Conservation (phyloP, 1,140 invertebrate species). For the Penaeus chinensis region DNA sequence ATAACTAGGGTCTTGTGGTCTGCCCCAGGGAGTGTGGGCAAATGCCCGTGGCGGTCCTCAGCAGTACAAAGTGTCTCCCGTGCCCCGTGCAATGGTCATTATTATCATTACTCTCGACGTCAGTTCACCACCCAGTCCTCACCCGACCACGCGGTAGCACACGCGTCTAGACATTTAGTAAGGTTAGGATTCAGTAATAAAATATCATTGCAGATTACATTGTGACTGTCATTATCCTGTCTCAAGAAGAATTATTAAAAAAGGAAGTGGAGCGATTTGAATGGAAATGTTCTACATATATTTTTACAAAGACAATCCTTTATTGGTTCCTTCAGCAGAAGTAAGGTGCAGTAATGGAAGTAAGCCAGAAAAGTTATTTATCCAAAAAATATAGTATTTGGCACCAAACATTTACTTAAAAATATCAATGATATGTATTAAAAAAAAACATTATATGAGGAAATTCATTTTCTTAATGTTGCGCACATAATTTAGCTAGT, state of each 20-base stretch:
- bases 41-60: constrained; percentile 57
- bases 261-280: background rate
- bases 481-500: too few relatives aligned
- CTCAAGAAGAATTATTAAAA: background rate
- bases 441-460: too few relatives aligned
- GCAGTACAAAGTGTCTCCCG: constrained; percentile 61
- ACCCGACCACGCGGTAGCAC: constrained; percentile 61
- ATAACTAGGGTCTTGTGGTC: constrained; percentile 38
- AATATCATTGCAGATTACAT: constrained; percentile 56
- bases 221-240: constrained; percentile 20
- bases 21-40: constrained; percentile 28
- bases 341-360: too few relatives aligned
- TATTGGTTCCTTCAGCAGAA: too few relatives aligned
- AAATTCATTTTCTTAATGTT: too few relatives aligned
- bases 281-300: background rate
- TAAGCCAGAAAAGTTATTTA: too few relatives aligned
- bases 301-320: too few relatives aligned
- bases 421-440: too few relatives aligned
- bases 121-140: constrained; percentile 58
- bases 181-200: constrained; percentile 61
- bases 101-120: constrained; percentile 57
- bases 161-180: constrained; percentile 60
- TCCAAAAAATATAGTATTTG: too few relatives aligned
- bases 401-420: too few relatives aligned
- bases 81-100: constrained; percentile 62